A percentile compares a stretch with the other conserved stretches of the same genome.
Evolutionary conservation across 2,888 invertebrate genomes (phyloP).

Genomic region (Erebia palarica): DNA sequence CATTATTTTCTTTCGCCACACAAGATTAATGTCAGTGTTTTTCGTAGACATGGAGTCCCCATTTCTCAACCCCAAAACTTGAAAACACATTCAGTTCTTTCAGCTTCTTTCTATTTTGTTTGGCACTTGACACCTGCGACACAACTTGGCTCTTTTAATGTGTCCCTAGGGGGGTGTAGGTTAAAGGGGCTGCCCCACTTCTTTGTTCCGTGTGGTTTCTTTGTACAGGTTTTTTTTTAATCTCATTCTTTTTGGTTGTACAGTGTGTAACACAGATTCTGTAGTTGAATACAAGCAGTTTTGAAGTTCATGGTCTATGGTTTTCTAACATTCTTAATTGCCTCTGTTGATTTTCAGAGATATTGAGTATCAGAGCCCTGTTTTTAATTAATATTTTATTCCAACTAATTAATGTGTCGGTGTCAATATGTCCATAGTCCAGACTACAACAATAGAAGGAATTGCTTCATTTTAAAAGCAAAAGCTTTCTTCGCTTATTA

Average conservation of each 20-base stretch:
- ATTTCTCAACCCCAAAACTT: constrained; percentile 26
- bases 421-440: no score
- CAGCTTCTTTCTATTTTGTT: constrained; percentile 24
- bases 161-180: constrained; percentile 13
- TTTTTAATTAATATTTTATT: no score
- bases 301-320: no score
- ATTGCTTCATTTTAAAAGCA: no score
- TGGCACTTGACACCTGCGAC: constrained; percentile 22
- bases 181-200: constrained; percentile 10
- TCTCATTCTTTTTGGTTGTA: not conserved
- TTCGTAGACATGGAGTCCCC: constrained; percentile 7
- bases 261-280: not conserved
- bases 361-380: no score
- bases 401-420: no score
- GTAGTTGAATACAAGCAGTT: no score
- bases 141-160: constrained; percentile 22
- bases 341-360: no score
- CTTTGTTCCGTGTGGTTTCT: constrained; percentile 10
- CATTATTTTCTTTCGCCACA: not conserved
- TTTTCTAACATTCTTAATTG: no score
- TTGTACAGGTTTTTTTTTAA: no score
- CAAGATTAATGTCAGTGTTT: constrained; percentile 1
- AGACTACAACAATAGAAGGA: no score
- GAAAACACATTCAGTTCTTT: constrained; percentile 22
- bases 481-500: no score